Base-by-base conservation (phyloP, 2,797 vertebrate species). In the Monodelphis domestica region DNA sequence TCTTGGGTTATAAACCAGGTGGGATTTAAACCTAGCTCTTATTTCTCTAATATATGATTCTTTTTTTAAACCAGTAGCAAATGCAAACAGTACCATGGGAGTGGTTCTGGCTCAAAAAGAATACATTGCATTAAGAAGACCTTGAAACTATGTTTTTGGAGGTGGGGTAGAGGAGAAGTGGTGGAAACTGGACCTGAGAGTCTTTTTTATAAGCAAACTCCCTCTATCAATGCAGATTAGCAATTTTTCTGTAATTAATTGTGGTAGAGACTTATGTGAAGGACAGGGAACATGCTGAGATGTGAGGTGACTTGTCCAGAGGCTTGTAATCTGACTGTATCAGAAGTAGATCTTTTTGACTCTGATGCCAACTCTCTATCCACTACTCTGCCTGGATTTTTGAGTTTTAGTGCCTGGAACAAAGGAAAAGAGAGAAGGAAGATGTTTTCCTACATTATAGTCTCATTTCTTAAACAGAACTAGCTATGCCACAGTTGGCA, bases 401-500 rank as follows among this genome's bases (percentile, higher is more conserved):
- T 50, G 38, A 84, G 24, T 24, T 84, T 84, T 28, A 50, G 38
- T 26, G 50, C 9, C 30, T 84, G 91, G 89, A 78, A 54, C 26
- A 11, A 59, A 57, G 89, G 15, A 84, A 92, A 78, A 78, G n/a
- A 88, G 14, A 51, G 95, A 91, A 87, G n/a, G 38, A 78, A 90
- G 38, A 95, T 53, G 92, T 93, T 51, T 45, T 88, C 51, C 38
- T 52, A 92, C 91, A 50, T 24, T 78, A 45, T 78, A 88, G 89
- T 88, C 54, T 53, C 54, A 63, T 54, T 84, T 93, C 87, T 84
- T 84, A 90, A 90, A 91, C 17, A 91, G 89, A 87, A 52, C 6
- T 78, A 93, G 51, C 21, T 90, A 84, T 87, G 56, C 56, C 53
- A 88, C 87, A 95, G 93, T 52, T 38, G 88, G 30, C 53, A 90